These are phyloP conservation scores for Orthosia cruda DNA, from an alignment of 2,888 invertebrate species.

Conservation along the genomic window DNA sequence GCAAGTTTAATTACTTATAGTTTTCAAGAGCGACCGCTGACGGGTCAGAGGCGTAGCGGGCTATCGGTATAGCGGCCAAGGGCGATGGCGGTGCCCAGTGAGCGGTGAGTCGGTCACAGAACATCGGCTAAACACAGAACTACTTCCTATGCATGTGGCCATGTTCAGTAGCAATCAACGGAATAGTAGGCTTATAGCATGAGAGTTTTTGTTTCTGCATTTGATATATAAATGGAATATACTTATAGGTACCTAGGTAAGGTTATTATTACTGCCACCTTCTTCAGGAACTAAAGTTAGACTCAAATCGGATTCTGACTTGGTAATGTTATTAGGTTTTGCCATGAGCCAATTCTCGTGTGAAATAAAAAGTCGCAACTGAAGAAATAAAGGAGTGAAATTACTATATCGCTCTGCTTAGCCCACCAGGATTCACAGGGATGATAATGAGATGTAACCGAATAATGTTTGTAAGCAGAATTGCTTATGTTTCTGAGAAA, in stretches of 20 bases:
- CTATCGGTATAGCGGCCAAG: background rate
- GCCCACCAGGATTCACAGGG: too few species aligned
- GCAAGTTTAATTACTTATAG: slow-evolving; percentile 90
- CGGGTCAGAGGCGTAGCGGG: slow-evolving; percentile 16
- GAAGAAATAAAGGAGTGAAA: too few species aligned
- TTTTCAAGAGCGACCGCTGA: slow-evolving; percentile 76
- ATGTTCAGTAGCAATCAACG: background rate
- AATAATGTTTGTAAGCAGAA: background rate
- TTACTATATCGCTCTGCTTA: background rate
- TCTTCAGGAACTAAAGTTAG: too few species aligned
- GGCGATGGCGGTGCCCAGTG: slow-evolving; percentile 24
- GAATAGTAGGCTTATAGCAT: background rate
- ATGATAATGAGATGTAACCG: background rate
- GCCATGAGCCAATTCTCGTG: too few species aligned
- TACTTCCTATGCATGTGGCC: slow-evolving; percentile 37
- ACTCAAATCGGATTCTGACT: too few species aligned
- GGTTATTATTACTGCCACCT: background rate
- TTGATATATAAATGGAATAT: background rate
- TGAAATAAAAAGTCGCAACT: too few species aligned
- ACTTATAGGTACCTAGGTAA: too few species aligned
- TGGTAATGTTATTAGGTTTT: too few species aligned
- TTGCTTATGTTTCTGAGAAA: background rate
- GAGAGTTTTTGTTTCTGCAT: slow-evolving; percentile 4
- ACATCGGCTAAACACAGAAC: slow-evolving; percentile 40
- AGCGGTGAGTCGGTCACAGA: slow-evolving; percentile 50